Evolutionary conservation across 2,113 vertebrate genomes (phyloP).

Genomic region (Ptyas mucosa): DNA sequence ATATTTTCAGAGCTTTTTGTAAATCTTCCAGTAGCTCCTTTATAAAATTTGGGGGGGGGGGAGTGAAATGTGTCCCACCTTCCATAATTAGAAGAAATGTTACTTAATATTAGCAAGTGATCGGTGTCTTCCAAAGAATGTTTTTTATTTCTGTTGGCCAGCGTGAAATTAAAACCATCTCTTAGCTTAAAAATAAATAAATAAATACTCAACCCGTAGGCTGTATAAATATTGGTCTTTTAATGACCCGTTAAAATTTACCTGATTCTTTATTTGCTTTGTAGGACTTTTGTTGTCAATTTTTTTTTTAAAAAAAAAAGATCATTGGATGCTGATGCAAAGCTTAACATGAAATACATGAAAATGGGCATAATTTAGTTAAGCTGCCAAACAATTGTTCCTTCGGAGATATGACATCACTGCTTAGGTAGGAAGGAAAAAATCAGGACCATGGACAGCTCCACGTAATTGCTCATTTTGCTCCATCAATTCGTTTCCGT

Average conservation of each 20-base stretch:
- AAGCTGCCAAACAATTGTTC: not conserved
- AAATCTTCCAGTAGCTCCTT: not conserved
- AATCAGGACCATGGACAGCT: not conserved
- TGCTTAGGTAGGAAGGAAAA: not conserved
- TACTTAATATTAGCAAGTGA: not conserved
- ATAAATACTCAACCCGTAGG: not conserved
- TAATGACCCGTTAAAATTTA: not conserved
- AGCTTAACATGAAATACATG: not conserved
- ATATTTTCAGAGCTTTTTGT: not conserved
- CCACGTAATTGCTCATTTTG: not conserved
- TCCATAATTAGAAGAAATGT: not conserved
- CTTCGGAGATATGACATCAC: not conserved
- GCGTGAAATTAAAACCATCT: not conserved
- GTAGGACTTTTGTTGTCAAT: not conserved
- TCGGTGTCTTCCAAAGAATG: not conserved
- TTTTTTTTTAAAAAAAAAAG: not conserved
- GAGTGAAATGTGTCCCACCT: not conserved
- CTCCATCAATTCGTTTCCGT: not conserved
- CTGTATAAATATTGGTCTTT: not conserved
- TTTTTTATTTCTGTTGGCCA: not conserved
- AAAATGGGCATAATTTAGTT: not conserved
- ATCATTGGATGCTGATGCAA: not conserved
- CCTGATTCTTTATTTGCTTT: not conserved
- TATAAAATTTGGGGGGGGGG: no score
- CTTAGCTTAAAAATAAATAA: not conserved